phyloP scores from a whole-genome alignment of 1,140 invertebrate genomes.

The Plutomurus gul region DNA sequence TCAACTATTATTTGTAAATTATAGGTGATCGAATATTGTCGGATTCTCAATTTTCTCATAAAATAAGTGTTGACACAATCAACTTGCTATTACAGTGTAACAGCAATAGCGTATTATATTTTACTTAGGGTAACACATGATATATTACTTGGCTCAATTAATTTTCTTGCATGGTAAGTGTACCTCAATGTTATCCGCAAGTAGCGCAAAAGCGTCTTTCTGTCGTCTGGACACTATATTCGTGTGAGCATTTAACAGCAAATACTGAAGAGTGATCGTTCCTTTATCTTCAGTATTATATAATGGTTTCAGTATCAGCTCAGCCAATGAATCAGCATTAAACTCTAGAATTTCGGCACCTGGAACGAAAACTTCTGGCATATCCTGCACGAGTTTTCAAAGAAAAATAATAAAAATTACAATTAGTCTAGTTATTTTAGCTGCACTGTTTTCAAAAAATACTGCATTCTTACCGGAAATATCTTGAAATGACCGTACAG shows the following conservation, averaged over 20 bases:
- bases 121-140: too few relatives aligned
- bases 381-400: slow-evolving; percentile 39
- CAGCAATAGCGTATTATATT: too few relatives aligned
- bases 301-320: slow-evolving; percentile 51
- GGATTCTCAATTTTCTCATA: neutral
- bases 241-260: slow-evolving; percentile 45
- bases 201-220: slow-evolving; percentile 43
- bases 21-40: neutral
- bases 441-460: neutral
- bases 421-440: too few relatives aligned
- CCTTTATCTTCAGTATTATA: slow-evolving; percentile 50
- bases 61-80: neutral
- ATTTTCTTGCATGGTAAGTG: too few relatives aligned
- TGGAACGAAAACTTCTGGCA: slow-evolving; percentile 49
- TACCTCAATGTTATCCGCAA: slow-evolving; percentile 46
- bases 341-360: slow-evolving; percentile 41
- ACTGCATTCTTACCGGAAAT: slow-evolving; percentile 46
- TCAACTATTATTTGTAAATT: too few relatives aligned
- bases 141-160: too few relatives aligned
- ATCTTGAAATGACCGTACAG: slow-evolving; percentile 53
- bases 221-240: slow-evolving; percentile 32
- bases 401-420: neutral
- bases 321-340: slow-evolving; percentile 45
- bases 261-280: slow-evolving; percentile 43
- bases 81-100: too few relatives aligned